Percentiles rank a stretch among this genome's conserved stretches.
Conservation (phyloP, 1,140 invertebrate genomes). For the Drosophila aff. region DNA sequence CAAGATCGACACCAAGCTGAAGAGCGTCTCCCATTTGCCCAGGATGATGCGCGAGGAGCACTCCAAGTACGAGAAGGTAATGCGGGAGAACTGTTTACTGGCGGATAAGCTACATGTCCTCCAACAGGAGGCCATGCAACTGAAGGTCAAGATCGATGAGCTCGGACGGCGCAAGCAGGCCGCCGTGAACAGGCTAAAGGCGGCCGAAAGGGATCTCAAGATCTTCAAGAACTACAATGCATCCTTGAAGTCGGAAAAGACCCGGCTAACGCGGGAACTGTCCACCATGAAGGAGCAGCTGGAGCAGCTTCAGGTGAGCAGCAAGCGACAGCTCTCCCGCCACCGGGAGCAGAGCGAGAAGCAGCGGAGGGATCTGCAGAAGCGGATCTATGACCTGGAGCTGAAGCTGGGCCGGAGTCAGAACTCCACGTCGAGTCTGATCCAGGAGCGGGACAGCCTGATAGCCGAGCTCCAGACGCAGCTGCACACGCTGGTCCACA, state of each 20-base stretch:
- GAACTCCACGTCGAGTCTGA: conserved; percentile 72
- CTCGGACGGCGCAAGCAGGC: conserved; percentile 63
- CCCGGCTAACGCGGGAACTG: conserved; percentile 59
- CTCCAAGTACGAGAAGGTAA: conserved; percentile 62
- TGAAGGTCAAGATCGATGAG: conserved; percentile 76
- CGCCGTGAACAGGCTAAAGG: conserved; percentile 70
- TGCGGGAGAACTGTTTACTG: conserved; percentile 70
- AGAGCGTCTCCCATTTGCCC: conserved; percentile 67
- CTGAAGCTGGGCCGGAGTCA: conserved; percentile 75
- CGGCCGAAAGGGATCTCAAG: conserved; percentile 75
- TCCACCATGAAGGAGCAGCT: conserved; percentile 57
- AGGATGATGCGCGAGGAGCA: conserved; percentile 73
- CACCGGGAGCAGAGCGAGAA: conserved; percentile 79
- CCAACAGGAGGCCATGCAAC: conserved; percentile 64
- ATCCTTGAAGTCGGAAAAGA: conserved; percentile 68
- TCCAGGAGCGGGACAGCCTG: conserved; percentile 76
- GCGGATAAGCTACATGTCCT: conserved; percentile 65
- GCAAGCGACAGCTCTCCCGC: conserved; percentile 65
- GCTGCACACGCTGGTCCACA: conserved; percentile 78
- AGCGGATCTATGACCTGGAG: conserved; percentile 75
- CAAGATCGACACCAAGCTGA: conserved; percentile 72
- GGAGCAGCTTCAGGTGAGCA: conserved; percentile 59
- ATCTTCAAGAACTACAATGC: conserved; percentile 81
- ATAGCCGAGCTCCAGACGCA: conserved; percentile 79
- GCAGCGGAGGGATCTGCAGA: conserved; percentile 76